Conservation (phyloP, 1,140 invertebrate species). For the Bombus sibiricus region DNA sequence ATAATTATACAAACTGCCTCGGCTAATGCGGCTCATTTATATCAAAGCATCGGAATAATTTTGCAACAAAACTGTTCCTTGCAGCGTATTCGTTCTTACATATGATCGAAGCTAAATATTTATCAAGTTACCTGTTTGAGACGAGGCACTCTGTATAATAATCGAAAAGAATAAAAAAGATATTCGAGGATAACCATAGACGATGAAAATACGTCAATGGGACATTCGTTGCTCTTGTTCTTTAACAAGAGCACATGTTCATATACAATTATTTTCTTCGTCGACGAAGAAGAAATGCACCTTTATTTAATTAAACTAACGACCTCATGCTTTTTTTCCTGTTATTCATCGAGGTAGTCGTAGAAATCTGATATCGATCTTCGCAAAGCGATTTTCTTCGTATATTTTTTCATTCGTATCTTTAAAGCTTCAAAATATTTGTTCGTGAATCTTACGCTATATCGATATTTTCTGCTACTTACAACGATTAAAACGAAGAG, state of each 20-base stretch:
- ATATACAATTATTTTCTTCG: background rate
- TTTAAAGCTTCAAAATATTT: background rate
- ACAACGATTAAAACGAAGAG: background rate
- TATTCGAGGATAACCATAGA: background rate
- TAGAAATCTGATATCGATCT: background rate
- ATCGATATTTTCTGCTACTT: background rate
- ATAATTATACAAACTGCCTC: slow-evolving; percentile 1
- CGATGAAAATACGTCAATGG: background rate
- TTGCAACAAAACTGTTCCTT: background rate
- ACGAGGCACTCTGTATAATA: background rate
- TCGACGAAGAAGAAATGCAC: background rate
- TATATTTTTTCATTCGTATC: too few species aligned
- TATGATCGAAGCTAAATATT: background rate
- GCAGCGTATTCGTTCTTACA: accelerated
- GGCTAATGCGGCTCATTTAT: background rate
- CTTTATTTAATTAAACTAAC: slow-evolving; percentile 7
- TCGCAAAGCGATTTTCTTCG: background rate
- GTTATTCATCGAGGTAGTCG: background rate
- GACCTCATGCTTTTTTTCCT: too few species aligned
- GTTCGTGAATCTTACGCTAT: background rate
- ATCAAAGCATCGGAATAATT: background rate
- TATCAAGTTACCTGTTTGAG: background rate
- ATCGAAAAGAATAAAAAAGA: background rate
- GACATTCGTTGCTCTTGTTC: background rate
- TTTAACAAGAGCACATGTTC: background rate